phyloP scores from a whole-genome alignment of 2,888 invertebrate species.

The Tetranychus piercei region DNA sequence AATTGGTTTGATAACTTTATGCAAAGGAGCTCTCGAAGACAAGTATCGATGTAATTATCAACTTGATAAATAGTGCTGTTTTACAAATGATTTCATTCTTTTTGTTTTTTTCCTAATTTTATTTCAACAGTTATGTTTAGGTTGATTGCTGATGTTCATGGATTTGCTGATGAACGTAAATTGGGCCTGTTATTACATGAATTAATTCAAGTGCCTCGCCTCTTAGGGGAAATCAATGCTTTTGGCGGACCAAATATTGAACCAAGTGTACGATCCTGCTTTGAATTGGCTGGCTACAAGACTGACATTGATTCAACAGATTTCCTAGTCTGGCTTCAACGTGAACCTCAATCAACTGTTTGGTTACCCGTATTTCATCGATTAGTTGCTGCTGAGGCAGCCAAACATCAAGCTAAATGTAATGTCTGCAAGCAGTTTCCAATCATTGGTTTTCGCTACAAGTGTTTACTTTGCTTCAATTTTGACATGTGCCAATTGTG shows the following conservation, averaged over 20 bases:
- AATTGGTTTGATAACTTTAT: conserved; percentile 78
- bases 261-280: conserved; percentile 90
- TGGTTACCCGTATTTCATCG: conserved; percentile 97
- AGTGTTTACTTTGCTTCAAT: conserved; percentile 96
- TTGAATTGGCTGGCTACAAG: conserved; percentile 45
- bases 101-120: conserved; percentile 5
- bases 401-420: conserved; percentile 94
- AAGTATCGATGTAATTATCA: conserved; percentile 55
- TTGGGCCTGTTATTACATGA: conserved; percentile 82
- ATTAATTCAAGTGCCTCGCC: conserved; percentile 81
- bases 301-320: conserved; percentile 47
- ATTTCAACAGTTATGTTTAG: conserved; percentile 62
- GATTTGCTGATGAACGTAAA: conserved; percentile 80
- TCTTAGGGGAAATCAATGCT: conserved; percentile 80
- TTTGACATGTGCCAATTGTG: conserved; percentile 99
- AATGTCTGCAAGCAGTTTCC: conserved; percentile 98
- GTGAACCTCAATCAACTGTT: conserved; percentile 94
- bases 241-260: conserved; percentile 98
- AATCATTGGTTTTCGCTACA: conserved; percentile 84
- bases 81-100: conserved; percentile 20
- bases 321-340: conserved; percentile 89
- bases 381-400: conserved; percentile 77
- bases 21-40: conserved; percentile 87
- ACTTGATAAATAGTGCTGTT: too few species aligned
- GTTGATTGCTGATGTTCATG: conserved; percentile 69